These are phyloP conservation scores for Mayetiola destructor DNA, from an alignment of 2,888 invertebrate genomes.

Conservation along the genomic window DNA sequence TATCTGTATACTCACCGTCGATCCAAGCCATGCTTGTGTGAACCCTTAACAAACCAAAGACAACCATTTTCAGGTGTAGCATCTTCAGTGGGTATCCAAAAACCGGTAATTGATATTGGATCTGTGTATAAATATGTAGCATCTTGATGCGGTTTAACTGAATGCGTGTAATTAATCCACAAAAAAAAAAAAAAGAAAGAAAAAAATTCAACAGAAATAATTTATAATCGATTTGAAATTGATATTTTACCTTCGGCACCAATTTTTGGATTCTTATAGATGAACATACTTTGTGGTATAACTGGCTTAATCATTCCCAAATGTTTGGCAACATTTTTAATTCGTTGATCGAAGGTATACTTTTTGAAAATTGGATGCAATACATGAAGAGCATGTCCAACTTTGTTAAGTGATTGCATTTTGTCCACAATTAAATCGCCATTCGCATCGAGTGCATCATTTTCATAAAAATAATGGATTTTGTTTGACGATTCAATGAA, in stretches of 20 bases:
- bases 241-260: conserved; percentile 88
- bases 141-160: conserved; percentile 69
- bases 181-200: conserved; percentile 21
- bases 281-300: conserved; percentile 93
- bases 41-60: conserved; percentile 80
- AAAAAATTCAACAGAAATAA: neutral
- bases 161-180: conserved; percentile 26
- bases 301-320: conserved; percentile 65
- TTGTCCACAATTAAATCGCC: conserved; percentile 59
- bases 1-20: conserved; percentile 37
- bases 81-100: conserved; percentile 95
- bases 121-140: conserved; percentile 75
- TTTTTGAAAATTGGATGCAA: conserved; percentile 65
- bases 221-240: conserved; percentile 15
- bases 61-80: conserved; percentile 89
- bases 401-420: conserved; percentile 55
- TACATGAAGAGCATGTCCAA: conserved; percentile 80
- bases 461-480: conserved; percentile 83
- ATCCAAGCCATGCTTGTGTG: conserved; percentile 73
- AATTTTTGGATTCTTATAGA: conserved; percentile 86
- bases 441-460: conserved; percentile 56
- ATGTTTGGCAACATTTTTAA: conserved; percentile 59
- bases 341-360: conserved; percentile 68
- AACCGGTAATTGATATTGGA: conserved; percentile 66
- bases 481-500: conserved; percentile 87